A percentile compares a stretch with the other conserved stretches of the same genome.
These are phyloP conservation scores for Threskiornis aethiopicus DNA, from an alignment of 2,797 vertebrate species.

Conservation along the genomic window DNA sequence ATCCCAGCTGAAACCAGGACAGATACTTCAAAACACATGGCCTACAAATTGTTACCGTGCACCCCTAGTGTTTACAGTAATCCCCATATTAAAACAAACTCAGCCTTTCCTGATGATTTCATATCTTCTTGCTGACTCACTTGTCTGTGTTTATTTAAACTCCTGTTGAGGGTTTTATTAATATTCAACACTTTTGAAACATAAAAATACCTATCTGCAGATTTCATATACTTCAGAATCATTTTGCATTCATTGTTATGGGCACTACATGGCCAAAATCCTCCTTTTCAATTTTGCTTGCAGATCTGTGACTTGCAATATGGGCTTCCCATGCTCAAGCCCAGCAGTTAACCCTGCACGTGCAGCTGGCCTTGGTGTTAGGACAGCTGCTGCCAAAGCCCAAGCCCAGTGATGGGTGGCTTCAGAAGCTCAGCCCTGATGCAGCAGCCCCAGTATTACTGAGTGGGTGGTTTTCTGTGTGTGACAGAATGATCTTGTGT, in stretches of 20 bases:
- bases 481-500: too few relatives aligned
- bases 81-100: slow-evolving; percentile 68
- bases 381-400: too few relatives aligned
- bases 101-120: slow-evolving; percentile 64
- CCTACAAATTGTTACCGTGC: slow-evolving; percentile 82
- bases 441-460: background rate
- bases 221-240: background rate
- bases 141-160: slow-evolving; percentile 54
- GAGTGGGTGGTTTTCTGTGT: too few relatives aligned
- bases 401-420: background rate
- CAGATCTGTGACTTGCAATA: background rate
- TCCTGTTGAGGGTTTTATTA: background rate
- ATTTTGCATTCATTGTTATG: background rate
- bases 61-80: slow-evolving; percentile 65
- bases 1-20: too few relatives aligned
- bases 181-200: background rate
- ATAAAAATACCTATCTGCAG: background rate
- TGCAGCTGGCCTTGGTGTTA: background rate
- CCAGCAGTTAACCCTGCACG: background rate
- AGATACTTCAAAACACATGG: slow-evolving; percentile 64
- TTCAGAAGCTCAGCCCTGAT: background rate
- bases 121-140: slow-evolving; percentile 52
- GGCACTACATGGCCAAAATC: background rate
- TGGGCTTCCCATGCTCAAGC: accelerated
- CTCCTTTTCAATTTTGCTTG: background rate